phyloP scores from a whole-genome alignment of 2,113 vertebrate genomes.

The Myocastor coypus region DNA sequence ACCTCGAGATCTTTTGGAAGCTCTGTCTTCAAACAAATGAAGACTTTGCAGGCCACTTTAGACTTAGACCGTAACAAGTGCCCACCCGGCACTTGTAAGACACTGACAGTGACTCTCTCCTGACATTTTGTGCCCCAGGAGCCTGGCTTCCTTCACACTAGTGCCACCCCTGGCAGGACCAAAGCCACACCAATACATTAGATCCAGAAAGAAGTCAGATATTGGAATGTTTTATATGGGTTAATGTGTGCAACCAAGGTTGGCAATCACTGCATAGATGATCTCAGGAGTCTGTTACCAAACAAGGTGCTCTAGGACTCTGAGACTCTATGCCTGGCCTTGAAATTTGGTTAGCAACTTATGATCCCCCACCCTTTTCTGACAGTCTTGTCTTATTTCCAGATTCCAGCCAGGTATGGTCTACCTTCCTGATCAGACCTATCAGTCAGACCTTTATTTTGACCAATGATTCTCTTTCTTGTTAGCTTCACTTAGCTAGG shows the following conservation, averaged over 20 bases:
- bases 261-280: not conserved
- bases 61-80: not conserved
- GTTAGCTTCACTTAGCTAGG: not conserved
- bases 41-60: not conserved
- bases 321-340: not conserved
- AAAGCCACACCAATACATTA: not conserved
- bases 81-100: not conserved
- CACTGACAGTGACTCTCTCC: not conserved
- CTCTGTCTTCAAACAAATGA: not conserved
- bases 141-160: not conserved
- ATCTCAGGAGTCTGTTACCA: not conserved
- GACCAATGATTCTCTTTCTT: not conserved
- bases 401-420: not conserved
- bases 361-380: not conserved
- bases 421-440: not conserved
- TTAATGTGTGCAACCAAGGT: not conserved
- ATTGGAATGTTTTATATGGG: not conserved
- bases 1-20: not conserved
- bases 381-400: not conserved
- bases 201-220: not conserved
- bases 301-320: not conserved
- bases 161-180: not conserved
- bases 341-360: not conserved
- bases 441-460: not conserved
- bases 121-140: not conserved